Conservation (phyloP, 2,888 invertebrate genomes). For the Drosophila bunnanda region DNA sequence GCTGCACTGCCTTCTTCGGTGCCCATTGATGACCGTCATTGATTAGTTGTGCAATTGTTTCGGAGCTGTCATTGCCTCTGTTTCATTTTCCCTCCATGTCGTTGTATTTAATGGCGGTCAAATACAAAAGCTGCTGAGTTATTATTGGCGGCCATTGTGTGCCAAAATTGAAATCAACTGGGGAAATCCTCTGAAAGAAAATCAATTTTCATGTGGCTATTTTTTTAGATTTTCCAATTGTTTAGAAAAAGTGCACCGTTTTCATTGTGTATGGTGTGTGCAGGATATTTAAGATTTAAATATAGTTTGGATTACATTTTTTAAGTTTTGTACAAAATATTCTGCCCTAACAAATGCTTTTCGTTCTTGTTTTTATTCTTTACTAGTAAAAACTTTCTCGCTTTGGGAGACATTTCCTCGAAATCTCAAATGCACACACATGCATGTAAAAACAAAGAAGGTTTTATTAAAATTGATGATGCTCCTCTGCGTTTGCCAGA, state of each 20-base stretch:
- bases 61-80: conserved; percentile 32
- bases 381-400: conserved; percentile 9
- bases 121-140: conserved; percentile 35
- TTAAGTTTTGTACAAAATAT: not conserved
- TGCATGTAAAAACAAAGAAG: conserved; percentile 35
- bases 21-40: conserved; percentile 46
- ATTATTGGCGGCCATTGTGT: conserved; percentile 32
- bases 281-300: not conserved
- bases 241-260: not conserved
- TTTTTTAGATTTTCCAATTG: not conserved
- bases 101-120: conserved; percentile 29
- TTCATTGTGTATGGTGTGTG: too few relatives aligned
- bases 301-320: not conserved
- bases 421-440: conserved; percentile 24
- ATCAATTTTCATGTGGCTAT: conserved; percentile 3
- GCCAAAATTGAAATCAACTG: conserved; percentile 8
- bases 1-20: conserved; percentile 15
- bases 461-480: conserved; percentile 48
- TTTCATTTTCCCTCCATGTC: conserved; percentile 15
- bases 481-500: conserved; percentile 30
- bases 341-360: conserved; percentile 7
- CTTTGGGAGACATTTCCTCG: conserved; percentile 5
- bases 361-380: not conserved
- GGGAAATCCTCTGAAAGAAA: not conserved
- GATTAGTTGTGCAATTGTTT: conserved; percentile 53